phyloP scores from a whole-genome alignment of 2,113 vertebrate species.

The Poeciliopsis retropinna region DNA sequence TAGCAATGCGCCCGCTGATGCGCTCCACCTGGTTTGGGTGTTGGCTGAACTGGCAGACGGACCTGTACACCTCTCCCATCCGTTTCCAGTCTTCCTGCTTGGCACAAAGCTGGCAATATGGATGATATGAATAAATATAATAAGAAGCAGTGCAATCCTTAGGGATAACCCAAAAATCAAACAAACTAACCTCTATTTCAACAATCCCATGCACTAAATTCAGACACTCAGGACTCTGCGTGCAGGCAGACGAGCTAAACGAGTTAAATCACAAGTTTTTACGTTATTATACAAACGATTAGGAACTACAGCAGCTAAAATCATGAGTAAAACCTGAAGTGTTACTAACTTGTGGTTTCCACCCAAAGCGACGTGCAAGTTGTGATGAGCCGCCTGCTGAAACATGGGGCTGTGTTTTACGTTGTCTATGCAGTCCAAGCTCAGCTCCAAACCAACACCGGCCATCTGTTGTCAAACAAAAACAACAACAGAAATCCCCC shows the following conservation, averaged over 20 bases:
- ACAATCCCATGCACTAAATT: slow-evolving; percentile 57
- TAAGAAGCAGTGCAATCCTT: not conserved
- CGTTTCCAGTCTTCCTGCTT: slow-evolving; percentile 86
- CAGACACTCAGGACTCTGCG: slow-evolving; percentile 40
- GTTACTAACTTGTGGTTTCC: slow-evolving; percentile 82
- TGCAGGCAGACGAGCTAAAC: slow-evolving; percentile 14
- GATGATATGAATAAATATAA: not conserved
- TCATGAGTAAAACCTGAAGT: not conserved
- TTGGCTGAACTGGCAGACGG: slow-evolving; percentile 76
- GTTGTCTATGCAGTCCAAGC: slow-evolving; percentile 80
- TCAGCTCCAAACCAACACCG: slow-evolving; percentile 82
- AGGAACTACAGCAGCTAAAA: not conserved
- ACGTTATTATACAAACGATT: not conserved
- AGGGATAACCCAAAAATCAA: not conserved
- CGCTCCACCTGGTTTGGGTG: slow-evolving; percentile 81
- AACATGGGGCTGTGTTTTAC: slow-evolving; percentile 81
- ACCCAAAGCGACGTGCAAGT: slow-evolving; percentile 71
- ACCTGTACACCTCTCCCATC: slow-evolving; percentile 84
- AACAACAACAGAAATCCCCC: not conserved
- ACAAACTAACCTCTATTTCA: slow-evolving; percentile 71
- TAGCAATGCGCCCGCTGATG: slow-evolving; percentile 80
- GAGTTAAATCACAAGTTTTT: not conserved
- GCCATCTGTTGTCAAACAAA: slow-evolving; percentile 75
- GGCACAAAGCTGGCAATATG: slow-evolving; percentile 81
- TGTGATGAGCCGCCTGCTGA: slow-evolving; percentile 72